A percentile compares a stretch with the other conserved stretches of the same genome.
These are phyloP conservation scores for Callosobruchus maculatus DNA, from an alignment of 2,888 invertebrate species.

Conservation along the genomic window DNA sequence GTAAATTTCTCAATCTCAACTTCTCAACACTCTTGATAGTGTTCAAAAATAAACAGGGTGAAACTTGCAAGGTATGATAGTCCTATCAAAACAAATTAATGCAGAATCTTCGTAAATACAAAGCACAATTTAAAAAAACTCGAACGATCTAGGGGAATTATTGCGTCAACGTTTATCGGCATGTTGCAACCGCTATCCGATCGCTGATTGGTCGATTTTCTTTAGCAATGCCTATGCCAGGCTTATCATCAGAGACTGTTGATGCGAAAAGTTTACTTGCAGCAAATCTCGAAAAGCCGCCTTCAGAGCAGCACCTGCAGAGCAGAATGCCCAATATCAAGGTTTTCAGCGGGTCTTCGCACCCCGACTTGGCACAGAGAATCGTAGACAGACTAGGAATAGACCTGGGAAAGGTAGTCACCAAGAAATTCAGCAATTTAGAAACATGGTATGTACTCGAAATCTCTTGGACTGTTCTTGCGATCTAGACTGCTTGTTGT, in stretches of 20 bases:
- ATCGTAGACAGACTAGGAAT: constrained; percentile 97
- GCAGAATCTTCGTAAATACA: not conserved
- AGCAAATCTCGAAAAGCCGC: constrained; percentile 56
- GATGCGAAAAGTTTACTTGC: constrained; percentile 67
- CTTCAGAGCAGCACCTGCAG: constrained; percentile 36
- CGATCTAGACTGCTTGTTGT: not conserved
- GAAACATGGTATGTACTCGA: constrained; percentile 80
- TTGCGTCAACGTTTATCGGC: constrained; percentile 21
- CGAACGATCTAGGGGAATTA: constrained; percentile 4
- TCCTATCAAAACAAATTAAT: not conserved
- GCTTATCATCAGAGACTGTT: constrained; percentile 63
- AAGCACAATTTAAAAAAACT: not conserved
- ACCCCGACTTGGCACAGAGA: constrained; percentile 93
- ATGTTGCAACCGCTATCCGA: constrained; percentile 17
- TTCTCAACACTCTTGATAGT: not conserved
- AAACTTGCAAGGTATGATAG: not conserved
- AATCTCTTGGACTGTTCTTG: not conserved
- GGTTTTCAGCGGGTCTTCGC: constrained; percentile 97
- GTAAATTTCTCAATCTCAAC: too few relatives aligned
- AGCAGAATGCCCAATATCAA: constrained; percentile 98
- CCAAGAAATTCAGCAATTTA: constrained; percentile 99
- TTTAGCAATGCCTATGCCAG: constrained; percentile 68
- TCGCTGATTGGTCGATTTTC: constrained; percentile 20
- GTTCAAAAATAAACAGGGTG: not conserved
- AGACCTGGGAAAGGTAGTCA: constrained; percentile 96